Evolutionary conservation across 2,113 vertebrate species (phyloP).

Genomic region (Hemibagrus wyckioides): DNA sequence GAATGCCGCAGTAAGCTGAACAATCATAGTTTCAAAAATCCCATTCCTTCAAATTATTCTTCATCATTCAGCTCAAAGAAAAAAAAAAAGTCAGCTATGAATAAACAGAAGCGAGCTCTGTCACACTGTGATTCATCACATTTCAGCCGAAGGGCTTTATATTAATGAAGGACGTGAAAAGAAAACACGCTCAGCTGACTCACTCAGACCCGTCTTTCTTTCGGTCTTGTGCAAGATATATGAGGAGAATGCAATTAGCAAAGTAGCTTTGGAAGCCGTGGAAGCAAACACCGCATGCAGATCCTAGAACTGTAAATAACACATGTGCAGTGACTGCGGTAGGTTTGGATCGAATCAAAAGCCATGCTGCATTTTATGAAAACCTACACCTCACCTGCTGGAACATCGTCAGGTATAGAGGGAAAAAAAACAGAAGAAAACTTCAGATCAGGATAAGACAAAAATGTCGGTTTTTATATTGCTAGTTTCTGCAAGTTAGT

Average conservation of each 20-base stretch:
- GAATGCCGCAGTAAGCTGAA: background rate
- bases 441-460: background rate
- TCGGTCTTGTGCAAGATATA: slow-evolving; percentile 33
- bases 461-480: background rate
- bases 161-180: slow-evolving; percentile 43
- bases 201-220: slow-evolving; percentile 23
- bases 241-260: slow-evolving; percentile 36
- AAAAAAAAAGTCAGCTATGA: slow-evolving; percentile 3
- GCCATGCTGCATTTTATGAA: no score
- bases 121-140: slow-evolving; percentile 44
- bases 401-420: background rate
- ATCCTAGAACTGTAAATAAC: slow-evolving; percentile 21
- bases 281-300: slow-evolving; percentile 28
- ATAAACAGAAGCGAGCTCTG: slow-evolving; percentile 2
- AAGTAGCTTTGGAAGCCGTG: slow-evolving; percentile 23
- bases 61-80: background rate
- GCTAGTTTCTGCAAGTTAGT: background rate
- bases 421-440: background rate
- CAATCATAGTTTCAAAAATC: background rate
- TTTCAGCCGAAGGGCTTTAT: slow-evolving; percentile 27
- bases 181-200: slow-evolving; percentile 25
- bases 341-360: background rate
- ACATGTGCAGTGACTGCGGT: background rate
- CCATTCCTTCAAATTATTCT: background rate
- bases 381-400: no score